Conservation (phyloP, 1,140 invertebrate genomes). For the Mesaphorura yosii region DNA sequence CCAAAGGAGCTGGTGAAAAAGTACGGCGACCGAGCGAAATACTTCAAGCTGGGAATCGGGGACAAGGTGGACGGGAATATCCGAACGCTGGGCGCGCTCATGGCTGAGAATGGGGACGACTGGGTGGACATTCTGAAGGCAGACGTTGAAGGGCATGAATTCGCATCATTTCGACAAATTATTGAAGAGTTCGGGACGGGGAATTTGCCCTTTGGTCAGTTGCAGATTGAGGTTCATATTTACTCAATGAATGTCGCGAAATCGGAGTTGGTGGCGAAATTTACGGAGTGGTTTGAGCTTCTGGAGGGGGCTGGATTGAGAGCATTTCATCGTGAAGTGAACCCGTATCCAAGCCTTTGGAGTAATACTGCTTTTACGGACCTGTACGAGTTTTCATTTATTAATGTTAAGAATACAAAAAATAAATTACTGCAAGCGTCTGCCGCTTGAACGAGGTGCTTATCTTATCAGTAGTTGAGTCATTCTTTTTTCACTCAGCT, state of each 20-base stretch:
- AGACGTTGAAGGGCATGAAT: slow-evolving; percentile 11
- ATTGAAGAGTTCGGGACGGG: not conserved
- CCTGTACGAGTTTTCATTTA: too few species aligned
- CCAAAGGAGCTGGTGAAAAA: not conserved
- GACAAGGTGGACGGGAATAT: not conserved
- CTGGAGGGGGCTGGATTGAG: too few species aligned
- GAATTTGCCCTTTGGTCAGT: slow-evolving; percentile 8
- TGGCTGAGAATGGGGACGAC: not conserved
- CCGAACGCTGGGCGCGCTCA: not conserved
- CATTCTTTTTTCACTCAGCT: too few species aligned
- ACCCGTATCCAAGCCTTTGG: too few species aligned
- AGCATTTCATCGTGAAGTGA: too few species aligned
- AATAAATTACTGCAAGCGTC: too few species aligned
- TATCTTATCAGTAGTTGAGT: too few species aligned
- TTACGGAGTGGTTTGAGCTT: too few species aligned
- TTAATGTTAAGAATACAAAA: too few species aligned
- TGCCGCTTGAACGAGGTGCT: too few species aligned
- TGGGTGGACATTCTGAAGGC: slow-evolving; percentile 13
- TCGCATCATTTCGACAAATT: not conserved
- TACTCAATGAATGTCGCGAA: not conserved
- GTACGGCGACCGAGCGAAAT: not conserved
- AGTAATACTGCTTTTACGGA: too few species aligned
- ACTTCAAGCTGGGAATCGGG: slow-evolving; percentile 3
- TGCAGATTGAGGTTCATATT: slow-evolving; percentile 6
- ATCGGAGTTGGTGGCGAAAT: too few species aligned